Conservation (phyloP, 1,140 invertebrate genomes). For the fruit fly (Drosophila melanogaster) region DNA sequence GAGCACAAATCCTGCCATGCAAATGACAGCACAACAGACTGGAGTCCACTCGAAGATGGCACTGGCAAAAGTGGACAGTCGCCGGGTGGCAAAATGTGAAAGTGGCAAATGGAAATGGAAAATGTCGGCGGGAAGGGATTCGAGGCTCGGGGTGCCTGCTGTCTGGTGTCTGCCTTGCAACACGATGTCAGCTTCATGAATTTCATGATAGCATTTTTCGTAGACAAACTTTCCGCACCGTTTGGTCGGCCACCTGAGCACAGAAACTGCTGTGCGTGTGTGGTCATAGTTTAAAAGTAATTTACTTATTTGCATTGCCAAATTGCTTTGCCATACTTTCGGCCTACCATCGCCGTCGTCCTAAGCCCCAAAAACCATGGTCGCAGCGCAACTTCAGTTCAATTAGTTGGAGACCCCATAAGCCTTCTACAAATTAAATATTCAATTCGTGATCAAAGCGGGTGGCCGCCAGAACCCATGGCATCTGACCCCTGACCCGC, state of each 20-base stretch:
- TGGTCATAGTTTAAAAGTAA: conserved; percentile 64
- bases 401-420: conserved; percentile 29
- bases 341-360: not conserved
- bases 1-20: conserved; percentile 42
- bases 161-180: conserved; percentile 24
- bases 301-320: conserved; percentile 73
- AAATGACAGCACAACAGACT: conserved; percentile 45
- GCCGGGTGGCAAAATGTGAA: conserved; percentile 2
- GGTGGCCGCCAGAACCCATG: conserved; percentile 12
- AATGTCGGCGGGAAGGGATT: not conserved
- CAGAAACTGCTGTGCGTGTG: conserved; percentile 25
- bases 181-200: conserved; percentile 33
- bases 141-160: conserved; percentile 1
- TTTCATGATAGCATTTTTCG: conserved; percentile 24
- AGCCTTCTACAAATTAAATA: conserved; percentile 44
- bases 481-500: conserved; percentile 9
- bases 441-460: conserved; percentile 58
- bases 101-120: not conserved
- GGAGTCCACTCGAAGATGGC: conserved; percentile 36
- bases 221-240: conserved; percentile 37
- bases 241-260: not conserved
- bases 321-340: conserved; percentile 59
- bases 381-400: conserved; percentile 7
- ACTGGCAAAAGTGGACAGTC: conserved; percentile 27
- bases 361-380: not conserved